These are phyloP conservation scores for Dione vanillae DNA, from an alignment of 2,888 invertebrate species.

Conservation along the genomic window DNA sequence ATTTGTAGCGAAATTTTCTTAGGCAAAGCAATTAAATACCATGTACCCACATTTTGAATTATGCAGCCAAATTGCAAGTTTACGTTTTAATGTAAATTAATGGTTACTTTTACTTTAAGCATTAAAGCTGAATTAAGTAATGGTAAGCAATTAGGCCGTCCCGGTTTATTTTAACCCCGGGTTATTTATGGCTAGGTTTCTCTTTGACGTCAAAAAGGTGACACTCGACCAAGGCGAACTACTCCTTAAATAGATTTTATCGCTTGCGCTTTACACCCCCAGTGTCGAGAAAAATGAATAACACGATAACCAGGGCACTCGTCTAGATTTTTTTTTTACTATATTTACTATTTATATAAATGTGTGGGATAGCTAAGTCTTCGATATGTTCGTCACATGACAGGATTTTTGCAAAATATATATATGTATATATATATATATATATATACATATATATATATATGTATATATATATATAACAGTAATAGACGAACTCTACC, in stretches of 20 bases:
- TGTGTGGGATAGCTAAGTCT: constrained; percentile 17
- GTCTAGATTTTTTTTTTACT: background rate
- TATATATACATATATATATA: background rate
- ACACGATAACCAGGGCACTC: constrained; percentile 28
- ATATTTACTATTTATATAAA: constrained; percentile 20
- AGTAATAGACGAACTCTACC: background rate
- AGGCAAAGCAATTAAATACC: background rate
- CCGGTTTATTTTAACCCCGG: constrained; percentile 49
- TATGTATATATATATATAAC: no score
- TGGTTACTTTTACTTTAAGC: constrained; percentile 23
- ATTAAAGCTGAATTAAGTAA: constrained; percentile 36
- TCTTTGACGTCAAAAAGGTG: constrained; percentile 52
- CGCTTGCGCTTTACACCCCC: constrained; percentile 36
- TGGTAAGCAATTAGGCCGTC: constrained; percentile 50
- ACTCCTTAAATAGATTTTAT: constrained; percentile 46
- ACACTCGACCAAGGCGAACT: constrained; percentile 34
- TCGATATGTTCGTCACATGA: constrained; percentile 6
- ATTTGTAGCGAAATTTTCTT: background rate
- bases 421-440: background rate
- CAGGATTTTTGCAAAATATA: background rate
- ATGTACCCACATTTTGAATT: background rate
- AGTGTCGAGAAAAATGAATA: constrained; percentile 33
- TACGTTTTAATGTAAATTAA: background rate
- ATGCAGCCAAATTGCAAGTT: background rate
- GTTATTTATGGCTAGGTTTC: constrained; percentile 48